Conservation (phyloP, 1,140 invertebrate genomes). For the Aporrectodea caliginosa region DNA sequence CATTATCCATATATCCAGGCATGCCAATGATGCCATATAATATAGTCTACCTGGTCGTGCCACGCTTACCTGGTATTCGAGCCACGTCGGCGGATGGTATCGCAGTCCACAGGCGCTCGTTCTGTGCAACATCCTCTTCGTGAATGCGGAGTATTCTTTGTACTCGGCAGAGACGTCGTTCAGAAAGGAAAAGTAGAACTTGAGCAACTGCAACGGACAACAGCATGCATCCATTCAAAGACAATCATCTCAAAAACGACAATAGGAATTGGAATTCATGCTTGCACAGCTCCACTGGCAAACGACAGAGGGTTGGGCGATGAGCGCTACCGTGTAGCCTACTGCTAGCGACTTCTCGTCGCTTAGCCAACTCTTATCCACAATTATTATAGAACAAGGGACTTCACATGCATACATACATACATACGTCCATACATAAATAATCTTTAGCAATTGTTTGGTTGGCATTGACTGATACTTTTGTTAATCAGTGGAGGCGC, state of each 20-base stretch:
- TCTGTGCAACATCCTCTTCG: constrained; percentile 37
- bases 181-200: constrained; percentile 26
- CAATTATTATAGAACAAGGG: not conserved
- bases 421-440: no score
- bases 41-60: no score
- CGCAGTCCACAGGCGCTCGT: constrained; percentile 45
- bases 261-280: not conserved
- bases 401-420: no score
- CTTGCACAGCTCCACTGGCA: not conserved
- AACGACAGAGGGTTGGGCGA: not conserved
- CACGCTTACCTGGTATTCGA: constrained; percentile 47
- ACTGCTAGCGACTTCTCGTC: not conserved
- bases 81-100: constrained; percentile 49
- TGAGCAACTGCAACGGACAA: constrained; percentile 10
- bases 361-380: not conserved
- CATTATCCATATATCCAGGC: no score
- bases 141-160: constrained; percentile 24
- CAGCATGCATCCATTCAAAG: not conserved
- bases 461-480: no score
- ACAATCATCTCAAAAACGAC: not conserved
- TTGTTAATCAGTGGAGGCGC: no score
- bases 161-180: not conserved
- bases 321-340: not conserved
- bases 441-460: no score
- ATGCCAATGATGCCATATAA: no score